phyloP scores from a whole-genome alignment of 2,113 vertebrate species.

The Cardinalis cardinalis region DNA sequence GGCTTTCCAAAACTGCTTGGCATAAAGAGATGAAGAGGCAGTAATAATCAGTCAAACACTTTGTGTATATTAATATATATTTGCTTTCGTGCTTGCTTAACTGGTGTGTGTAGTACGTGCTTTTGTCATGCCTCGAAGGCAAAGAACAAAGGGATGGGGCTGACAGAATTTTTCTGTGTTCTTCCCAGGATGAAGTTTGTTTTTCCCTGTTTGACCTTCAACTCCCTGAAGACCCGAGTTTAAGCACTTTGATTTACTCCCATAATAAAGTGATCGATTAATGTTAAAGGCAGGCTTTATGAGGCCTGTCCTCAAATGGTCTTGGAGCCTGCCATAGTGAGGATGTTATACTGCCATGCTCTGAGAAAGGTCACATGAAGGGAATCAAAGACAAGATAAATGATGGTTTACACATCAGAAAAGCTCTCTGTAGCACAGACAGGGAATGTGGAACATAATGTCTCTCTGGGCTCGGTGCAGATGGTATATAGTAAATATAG shows the following conservation, averaged over 20 bases:
- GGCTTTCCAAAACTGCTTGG: neutral
- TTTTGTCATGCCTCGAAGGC: neutral
- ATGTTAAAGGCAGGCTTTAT: conserved; percentile 63
- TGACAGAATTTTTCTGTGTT: conserved; percentile 19
- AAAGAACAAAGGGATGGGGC: neutral
- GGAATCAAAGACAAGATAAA: conserved; percentile 64
- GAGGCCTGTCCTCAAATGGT: conserved; percentile 48
- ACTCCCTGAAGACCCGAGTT: conserved; percentile 35
- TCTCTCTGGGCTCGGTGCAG: conserved; percentile 42
- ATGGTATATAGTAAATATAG: conserved; percentile 57
- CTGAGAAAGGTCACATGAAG: conserved; percentile 61
- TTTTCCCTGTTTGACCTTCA: conserved; percentile 58
- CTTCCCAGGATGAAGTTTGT: conserved; percentile 43
- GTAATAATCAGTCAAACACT: neutral
- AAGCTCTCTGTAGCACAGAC: conserved; percentile 13
- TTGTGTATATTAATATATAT: neutral
- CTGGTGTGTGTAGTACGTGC: neutral
- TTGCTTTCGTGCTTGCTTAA: neutral
- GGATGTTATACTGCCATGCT: conserved; percentile 54
- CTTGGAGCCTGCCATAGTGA: neutral
- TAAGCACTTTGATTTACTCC: conserved; percentile 66
- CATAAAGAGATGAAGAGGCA: neutral
- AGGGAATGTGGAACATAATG: conserved; percentile 32
- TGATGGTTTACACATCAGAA: conserved; percentile 60
- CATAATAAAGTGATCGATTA: conserved; percentile 67